Evolutionary conservation across 1,140 invertebrate genomes (phyloP), one percentile per base, ranked within the genome.

Genomic region (Agraylea sexmaculata): DNA sequence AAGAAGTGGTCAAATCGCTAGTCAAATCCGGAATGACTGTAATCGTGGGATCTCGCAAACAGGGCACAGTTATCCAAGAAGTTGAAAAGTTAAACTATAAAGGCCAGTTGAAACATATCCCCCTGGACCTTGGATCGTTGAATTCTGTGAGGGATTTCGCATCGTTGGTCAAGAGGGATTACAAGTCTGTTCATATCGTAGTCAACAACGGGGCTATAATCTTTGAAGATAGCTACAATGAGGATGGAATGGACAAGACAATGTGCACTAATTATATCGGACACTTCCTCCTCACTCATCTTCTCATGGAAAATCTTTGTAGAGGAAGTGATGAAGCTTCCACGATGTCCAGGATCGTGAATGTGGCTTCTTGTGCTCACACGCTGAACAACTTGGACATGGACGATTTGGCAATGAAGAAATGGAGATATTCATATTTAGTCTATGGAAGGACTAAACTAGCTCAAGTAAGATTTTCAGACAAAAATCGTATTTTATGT

Each of bases 141-240:
- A 69, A 76, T 35, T 92, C 88, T 0, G 79, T 92, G 2, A 74
- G 68, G 52, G 57, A 69, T 37, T 93, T 93, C 63, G 80, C 77
- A 1, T 55, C 74, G 12, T 25, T 25, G 7, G n/a, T n/a, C n/a
- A n/a, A n/a, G n/a, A n/a, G n/a, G n/a, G n/a, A n/a, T n/a, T n/a
- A n/a, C n/a, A n/a, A n/a, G n/a, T n/a, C n/a, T n/a, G n/a, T 90
- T 36, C 67, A 87, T 58, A 56, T 86, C 46, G 62, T 89, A 7
- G 71, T 89, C 2, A 90, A 89, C 60, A 89, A 89, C 66, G 85
- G 86, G 57, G 86, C 82, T 16, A 76, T 90, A 29, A 90, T 90
- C 85, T 86, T 83, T 54, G 70, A 74, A 4, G 80, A 84, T 13
- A n/a, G n/a, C n/a, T n/a, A n/a, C n/a, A n/a, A n/a, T n/a, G n/a